These are phyloP conservation scores for Arnoldichthys spilopterus DNA, from an alignment of 2,797 vertebrate species.

Conservation along the genomic window DNA sequence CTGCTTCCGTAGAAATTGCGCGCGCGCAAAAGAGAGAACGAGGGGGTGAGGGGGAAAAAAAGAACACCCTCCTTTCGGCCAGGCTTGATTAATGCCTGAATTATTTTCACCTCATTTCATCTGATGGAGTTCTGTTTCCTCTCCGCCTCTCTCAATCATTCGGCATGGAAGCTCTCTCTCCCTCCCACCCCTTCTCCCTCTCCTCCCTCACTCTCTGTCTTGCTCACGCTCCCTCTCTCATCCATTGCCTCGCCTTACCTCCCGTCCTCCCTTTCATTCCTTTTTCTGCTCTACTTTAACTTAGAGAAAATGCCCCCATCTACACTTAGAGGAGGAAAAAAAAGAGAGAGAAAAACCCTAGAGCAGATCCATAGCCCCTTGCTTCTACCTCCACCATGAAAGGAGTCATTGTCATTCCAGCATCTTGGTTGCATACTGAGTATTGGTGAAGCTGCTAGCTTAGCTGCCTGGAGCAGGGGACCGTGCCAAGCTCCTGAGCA, in stretches of 20 bases:
- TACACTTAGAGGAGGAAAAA: conserved; percentile 36
- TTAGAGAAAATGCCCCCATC: conserved; percentile 50
- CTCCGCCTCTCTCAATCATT: conserved; percentile 85
- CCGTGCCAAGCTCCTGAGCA: conserved; percentile 57
- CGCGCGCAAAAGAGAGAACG: conserved; percentile 25
- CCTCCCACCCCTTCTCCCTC: conserved; percentile 63
- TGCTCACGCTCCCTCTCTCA: conserved; percentile 56
- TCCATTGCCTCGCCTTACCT: conserved; percentile 55
- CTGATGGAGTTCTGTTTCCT: conserved; percentile 85
- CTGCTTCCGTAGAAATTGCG: conserved; percentile 73
- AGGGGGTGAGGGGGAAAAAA: conserved; percentile 9
- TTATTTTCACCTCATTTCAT: conserved; percentile 90
- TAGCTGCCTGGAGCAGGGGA: conserved; percentile 72
- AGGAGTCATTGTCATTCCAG: conserved; percentile 81
- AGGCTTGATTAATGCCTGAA: conserved; percentile 87
- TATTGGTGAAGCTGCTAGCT: conserved; percentile 73
- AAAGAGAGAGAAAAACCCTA: conserved; percentile 63
- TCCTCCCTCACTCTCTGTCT: conserved; percentile 47
- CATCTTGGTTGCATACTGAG: conserved; percentile 84
- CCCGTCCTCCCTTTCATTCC: conserved; percentile 48
- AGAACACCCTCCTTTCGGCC: conserved; percentile 81
- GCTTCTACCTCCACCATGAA: conserved; percentile 81
- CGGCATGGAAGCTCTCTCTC: conserved; percentile 78
- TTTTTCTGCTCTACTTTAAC: conserved; percentile 55
- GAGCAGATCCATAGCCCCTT: conserved; percentile 79